Percentiles rank a stretch among this genome's conserved stretches.
Conservation (phyloP, 2,888 invertebrate species). For the Drosophila anomalipes region DNA sequence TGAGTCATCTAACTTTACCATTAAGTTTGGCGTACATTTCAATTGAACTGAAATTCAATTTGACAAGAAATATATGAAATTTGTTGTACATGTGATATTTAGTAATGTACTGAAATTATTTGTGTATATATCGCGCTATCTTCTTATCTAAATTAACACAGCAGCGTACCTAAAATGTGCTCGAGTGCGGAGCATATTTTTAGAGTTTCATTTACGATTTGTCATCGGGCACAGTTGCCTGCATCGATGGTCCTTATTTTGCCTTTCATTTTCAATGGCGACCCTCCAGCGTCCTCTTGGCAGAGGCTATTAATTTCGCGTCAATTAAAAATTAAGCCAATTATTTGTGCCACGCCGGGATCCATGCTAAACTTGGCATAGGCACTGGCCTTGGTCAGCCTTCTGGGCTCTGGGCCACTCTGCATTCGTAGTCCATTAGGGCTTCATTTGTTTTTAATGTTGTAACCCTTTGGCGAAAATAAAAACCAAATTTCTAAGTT, state of each 20-base stretch:
- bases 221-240: conserved; percentile 43
- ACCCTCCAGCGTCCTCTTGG: conserved; percentile 28
- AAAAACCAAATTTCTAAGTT: conserved; percentile 71
- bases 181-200: conserved; percentile 19
- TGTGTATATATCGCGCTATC: neutral
- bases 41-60: conserved; percentile 42
- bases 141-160: neutral
- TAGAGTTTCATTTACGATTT: conserved; percentile 53
- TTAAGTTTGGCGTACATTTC: conserved; percentile 26
- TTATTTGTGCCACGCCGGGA: conserved; percentile 71
- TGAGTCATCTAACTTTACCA: conserved; percentile 29
- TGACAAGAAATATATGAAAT: neutral
- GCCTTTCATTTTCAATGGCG: conserved; percentile 46
- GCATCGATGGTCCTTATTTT: conserved; percentile 25
- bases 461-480: conserved; percentile 77
- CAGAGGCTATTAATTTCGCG: conserved; percentile 79
- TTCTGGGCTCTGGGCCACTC: conserved; percentile 19
- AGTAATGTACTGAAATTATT: neutral
- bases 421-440: conserved; percentile 75
- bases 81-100: neutral
- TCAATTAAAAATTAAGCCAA: conserved; percentile 82
- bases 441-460: conserved; percentile 81
- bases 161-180: conserved; percentile 6
- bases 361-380: conserved; percentile 42
- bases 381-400: conserved; percentile 42